Evolutionary conservation across 2,797 vertebrate genomes (phyloP).

Genomic region (Eleutherodactylus coqui): DNA sequence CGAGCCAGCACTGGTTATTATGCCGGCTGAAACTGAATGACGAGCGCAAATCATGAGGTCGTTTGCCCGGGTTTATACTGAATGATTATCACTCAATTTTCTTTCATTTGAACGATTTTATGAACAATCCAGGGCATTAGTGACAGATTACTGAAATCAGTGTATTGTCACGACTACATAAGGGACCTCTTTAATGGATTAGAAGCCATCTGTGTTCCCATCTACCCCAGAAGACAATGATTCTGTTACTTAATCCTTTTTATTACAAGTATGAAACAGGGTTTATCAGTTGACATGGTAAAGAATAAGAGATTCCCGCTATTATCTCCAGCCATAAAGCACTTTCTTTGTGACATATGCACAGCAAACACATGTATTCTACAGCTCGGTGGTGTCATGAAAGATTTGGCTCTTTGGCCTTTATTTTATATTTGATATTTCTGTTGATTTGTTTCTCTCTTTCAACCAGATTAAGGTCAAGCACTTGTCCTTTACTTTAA

Average conservation of each 20-base stretch:
- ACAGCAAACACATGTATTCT: not conserved
- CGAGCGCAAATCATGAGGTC: too few species aligned
- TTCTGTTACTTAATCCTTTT: not conserved
- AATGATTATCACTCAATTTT: too few species aligned
- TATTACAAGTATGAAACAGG: not conserved
- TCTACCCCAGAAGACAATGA: not conserved
- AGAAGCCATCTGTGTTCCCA: not conserved
- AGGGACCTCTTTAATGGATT: too few species aligned
- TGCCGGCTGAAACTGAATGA: too few species aligned
- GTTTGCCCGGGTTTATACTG: too few species aligned
- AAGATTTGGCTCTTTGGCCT: not conserved
- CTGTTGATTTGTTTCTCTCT: slow-evolving; percentile 3
- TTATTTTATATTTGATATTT: slow-evolving; percentile 8
- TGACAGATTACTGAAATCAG: too few species aligned
- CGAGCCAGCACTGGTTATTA: too few species aligned
- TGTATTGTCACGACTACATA: too few species aligned
- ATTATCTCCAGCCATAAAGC: not conserved
- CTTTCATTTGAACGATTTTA: too few species aligned
- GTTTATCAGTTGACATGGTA: not conserved
- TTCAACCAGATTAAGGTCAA: slow-evolving; percentile 23
- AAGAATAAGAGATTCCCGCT: not conserved
- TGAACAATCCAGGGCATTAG: too few species aligned
- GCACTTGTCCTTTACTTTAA: slow-evolving; percentile 23
- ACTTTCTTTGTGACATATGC: not conserved
- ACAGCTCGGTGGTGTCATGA: not conserved